Evolutionary conservation across 2,113 vertebrate species (phyloP), one percentile per base, ranked within the genome.

Genomic region (Probosciger aterrimus): DNA sequence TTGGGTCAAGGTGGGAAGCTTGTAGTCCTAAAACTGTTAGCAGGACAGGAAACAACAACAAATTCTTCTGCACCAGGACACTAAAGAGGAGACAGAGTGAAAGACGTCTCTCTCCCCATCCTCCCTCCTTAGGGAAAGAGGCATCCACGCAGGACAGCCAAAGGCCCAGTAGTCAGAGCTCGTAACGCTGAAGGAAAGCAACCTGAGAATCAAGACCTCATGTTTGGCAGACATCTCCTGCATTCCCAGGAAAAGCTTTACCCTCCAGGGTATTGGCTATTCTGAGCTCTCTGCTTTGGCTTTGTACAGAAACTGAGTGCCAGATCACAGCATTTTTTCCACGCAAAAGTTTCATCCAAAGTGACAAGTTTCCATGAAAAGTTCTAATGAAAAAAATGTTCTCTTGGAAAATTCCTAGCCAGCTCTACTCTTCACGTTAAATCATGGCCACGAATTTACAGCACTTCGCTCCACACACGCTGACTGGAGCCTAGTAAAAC

Each of bases 141-240:
- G 62, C 88, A 94, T 81, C 80, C 64, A 68, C 35, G 15, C n/a
- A 78, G 75, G 33, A 82, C 57, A 73, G 89, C 81, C 81, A 95
- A 89, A 96, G 95, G 91, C 89, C 94, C 96, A 82, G 93, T 95
- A 96, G 89, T 91, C 89, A 79, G 60, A 92, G 86, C 81, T 95
- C 5, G 0, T 88, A 92, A 90, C 46, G 79, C 50, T 9, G 33
- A 82, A 71, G 86, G 90, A 96, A 92, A 85, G 92, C 78, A 94
- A 96, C 95, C 91, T 95, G 87, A 91, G 84, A 95, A 96, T 96
- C 91, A 90, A 95, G 95, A 95, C 90, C 96, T 96, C 94, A 87
- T 94, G 87, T 96, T 95, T 96, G 93, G 96, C 93, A 95, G 82
- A 49, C 53, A 75, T 79, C 81, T 92, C 86, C 89, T 75, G 59